Conservation (phyloP, 2,888 invertebrate species). For the Schrankia costaestrigalis region DNA sequence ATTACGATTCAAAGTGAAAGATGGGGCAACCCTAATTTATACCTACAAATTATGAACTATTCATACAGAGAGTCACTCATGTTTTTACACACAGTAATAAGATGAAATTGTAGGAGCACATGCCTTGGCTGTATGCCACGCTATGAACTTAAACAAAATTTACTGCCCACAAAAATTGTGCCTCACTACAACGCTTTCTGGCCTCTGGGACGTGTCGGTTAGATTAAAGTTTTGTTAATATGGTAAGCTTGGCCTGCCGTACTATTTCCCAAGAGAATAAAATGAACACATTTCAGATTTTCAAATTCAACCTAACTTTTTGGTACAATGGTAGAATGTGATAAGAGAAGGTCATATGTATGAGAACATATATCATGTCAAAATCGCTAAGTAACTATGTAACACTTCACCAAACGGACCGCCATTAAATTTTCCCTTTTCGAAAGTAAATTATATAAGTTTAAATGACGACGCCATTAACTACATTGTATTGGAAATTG, state of each 20-base stretch:
- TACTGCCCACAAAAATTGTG: constrained; percentile 69
- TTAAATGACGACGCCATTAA: constrained; percentile 34
- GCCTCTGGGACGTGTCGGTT: not conserved
- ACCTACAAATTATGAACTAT: too few relatives aligned
- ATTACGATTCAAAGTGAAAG: too few relatives aligned
- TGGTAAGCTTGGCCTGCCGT: too few relatives aligned
- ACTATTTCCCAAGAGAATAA: too few relatives aligned
- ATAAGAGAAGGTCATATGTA: too few relatives aligned
- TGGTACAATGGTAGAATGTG: constrained; percentile 36
- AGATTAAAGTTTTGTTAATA: constrained; percentile 1
- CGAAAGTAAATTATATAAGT: constrained; percentile 41
- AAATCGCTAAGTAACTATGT: constrained; percentile 7
- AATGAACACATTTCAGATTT: too few relatives aligned
- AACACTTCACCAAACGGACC: constrained; percentile 28
- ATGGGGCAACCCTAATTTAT: too few relatives aligned
- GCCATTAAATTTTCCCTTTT: constrained; percentile 39
- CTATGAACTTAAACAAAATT: constrained; percentile 59
- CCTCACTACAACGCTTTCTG: constrained; percentile 41
- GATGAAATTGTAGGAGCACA: constrained; percentile 53
- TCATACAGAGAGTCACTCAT: too few relatives aligned
- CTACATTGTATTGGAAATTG: constrained; percentile 14
- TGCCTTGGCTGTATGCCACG: constrained; percentile 64
- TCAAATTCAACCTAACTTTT: constrained; percentile 35
- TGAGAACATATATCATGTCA: too few relatives aligned
- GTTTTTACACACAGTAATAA: constrained; percentile 44